phyloP scores from a whole-genome alignment of 2,113 vertebrate species.

The Diadophis punctatus region DNA sequence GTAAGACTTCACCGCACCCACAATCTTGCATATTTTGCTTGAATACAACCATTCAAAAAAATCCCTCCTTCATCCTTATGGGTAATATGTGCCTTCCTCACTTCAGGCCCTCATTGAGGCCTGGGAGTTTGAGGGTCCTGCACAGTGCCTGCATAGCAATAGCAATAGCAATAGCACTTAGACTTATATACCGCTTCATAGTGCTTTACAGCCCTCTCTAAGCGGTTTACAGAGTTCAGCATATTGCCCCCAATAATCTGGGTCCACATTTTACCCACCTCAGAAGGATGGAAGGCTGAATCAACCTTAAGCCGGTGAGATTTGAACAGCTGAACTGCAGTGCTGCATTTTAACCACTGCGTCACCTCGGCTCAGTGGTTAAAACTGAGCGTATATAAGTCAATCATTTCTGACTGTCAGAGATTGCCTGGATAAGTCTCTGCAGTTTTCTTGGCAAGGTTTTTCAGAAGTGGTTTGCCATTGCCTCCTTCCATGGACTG shows the following conservation, averaged over 20 bases:
- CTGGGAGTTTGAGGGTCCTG: not conserved
- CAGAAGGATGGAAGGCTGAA: too few species aligned
- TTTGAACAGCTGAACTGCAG: too few species aligned
- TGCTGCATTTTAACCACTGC: too few species aligned
- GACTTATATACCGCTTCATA: too few species aligned
- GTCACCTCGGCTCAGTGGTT: too few species aligned
- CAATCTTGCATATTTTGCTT: not conserved
- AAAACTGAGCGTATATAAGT: too few species aligned
- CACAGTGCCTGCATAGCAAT: not conserved
- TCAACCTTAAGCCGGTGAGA: too few species aligned
- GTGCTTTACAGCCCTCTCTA: too few species aligned
- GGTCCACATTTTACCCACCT: too few species aligned
- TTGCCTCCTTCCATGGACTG: not conserved
- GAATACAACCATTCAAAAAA: not conserved
- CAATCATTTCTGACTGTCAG: not conserved
- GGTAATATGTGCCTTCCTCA: not conserved
- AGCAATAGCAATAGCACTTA: too few species aligned
- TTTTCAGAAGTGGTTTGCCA: not conserved
- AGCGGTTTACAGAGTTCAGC: too few species aligned
- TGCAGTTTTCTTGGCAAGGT: not conserved
- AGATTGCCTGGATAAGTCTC: not conserved
- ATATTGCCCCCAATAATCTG: too few species aligned
- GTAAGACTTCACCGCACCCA: not conserved
- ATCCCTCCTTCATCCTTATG: not conserved
- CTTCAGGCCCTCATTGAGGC: not conserved